Percentiles rank a stretch among this genome's conserved stretches.
Conservation (phyloP, 1,140 invertebrate species). For the Philaenus spumarius region DNA sequence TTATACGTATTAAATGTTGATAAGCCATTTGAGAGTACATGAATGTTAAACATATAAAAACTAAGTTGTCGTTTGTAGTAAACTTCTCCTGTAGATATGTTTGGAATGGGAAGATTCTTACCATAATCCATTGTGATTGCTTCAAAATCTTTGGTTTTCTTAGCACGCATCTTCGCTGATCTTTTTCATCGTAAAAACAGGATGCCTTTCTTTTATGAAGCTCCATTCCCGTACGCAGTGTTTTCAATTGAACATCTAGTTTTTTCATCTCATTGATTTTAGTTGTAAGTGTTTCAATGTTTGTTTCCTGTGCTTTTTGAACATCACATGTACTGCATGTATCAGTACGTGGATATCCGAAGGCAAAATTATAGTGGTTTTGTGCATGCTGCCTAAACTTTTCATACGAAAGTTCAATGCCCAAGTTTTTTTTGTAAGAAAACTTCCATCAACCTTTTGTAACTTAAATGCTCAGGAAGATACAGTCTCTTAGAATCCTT, state of each 20-base stretch:
- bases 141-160: not conserved
- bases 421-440: constrained; percentile 12
- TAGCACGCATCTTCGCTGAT: not conserved
- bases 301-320: not conserved
- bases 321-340: too few species aligned
- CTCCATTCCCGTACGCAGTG: not conserved
- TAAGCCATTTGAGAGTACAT: not conserved
- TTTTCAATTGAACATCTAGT: not conserved
- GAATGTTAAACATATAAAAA: constrained; percentile 4
- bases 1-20: constrained; percentile 13
- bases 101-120: constrained; percentile 7
- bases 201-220: not conserved
- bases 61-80: constrained; percentile 10
- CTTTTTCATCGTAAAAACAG: not conserved
- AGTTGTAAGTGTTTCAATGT: not conserved
- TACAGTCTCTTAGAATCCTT: constrained; percentile 21
- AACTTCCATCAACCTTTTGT: constrained; percentile 19
- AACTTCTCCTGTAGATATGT: constrained; percentile 8
- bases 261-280: not conserved
- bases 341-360: too few species aligned
- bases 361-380: constrained; percentile 14
- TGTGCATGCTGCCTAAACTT: not conserved
- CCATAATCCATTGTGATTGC: constrained; percentile 13
- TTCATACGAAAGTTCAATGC: constrained; percentile 18
- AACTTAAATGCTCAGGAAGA: constrained; percentile 17